Conservation (phyloP, 2,888 invertebrate species). For the Mesoligia furuncula region DNA sequence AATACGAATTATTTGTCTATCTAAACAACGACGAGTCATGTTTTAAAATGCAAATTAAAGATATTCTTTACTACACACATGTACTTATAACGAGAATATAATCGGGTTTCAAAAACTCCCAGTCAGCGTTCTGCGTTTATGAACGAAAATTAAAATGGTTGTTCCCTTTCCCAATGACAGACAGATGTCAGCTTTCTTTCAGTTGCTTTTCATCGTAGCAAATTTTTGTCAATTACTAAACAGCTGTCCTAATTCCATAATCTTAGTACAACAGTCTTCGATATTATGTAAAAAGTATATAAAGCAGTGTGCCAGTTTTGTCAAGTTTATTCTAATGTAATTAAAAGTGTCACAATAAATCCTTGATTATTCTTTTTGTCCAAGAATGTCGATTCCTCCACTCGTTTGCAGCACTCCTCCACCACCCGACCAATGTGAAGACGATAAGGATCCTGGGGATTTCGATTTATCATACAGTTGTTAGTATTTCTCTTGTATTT, state of each 20-base stretch:
- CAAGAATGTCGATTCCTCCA: slow-evolving; percentile 92
- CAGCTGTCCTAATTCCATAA: slow-evolving; percentile 82
- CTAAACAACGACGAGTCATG: too few relatives aligned
- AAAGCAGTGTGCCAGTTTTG: slow-evolving; percentile 42
- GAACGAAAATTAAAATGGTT: slow-evolving; percentile 63
- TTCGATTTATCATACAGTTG: slow-evolving; percentile 86
- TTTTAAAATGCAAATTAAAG: background rate
- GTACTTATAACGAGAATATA: slow-evolving; percentile 15
- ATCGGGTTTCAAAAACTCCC: background rate
- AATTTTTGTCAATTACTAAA: slow-evolving; percentile 84
- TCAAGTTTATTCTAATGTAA: slow-evolving; percentile 56
- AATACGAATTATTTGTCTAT: background rate
- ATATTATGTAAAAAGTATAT: slow-evolving; percentile 55
- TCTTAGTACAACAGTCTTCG: slow-evolving; percentile 37
- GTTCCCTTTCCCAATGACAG: slow-evolving; percentile 30
- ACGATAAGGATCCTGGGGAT: slow-evolving; percentile 90
- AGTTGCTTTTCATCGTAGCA: slow-evolving; percentile 72
- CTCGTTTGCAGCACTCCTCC: slow-evolving; percentile 92
- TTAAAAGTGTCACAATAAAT: slow-evolving; percentile 63
- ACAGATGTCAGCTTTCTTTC: slow-evolving; percentile 65
- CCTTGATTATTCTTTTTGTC: slow-evolving; percentile 66
- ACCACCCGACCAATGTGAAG: slow-evolving; percentile 92
- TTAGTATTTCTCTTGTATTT: slow-evolving; percentile 72
- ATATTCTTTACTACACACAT: background rate
- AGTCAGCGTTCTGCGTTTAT: slow-evolving; percentile 30